Percentiles rank a stretch among this genome's conserved stretches.
These are phyloP conservation scores for Glyptemys insculpta DNA, from an alignment of 2,797 vertebrate genomes.

Conservation along the genomic window DNA sequence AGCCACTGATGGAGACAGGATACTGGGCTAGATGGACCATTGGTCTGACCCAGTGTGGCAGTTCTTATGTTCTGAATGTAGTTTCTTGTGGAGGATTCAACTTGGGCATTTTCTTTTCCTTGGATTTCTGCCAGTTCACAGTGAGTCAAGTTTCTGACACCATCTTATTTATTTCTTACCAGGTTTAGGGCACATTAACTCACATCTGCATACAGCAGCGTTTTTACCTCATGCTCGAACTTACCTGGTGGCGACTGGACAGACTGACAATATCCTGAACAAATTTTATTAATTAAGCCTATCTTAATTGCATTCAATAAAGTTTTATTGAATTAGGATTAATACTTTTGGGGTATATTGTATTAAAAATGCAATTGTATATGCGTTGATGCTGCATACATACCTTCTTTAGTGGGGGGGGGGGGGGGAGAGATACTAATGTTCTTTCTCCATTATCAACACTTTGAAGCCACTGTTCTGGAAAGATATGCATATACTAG, in stretches of 20 bases:
- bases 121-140: not conserved
- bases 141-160: not conserved
- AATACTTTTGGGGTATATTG: not conserved
- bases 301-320: not conserved
- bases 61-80: not conserved
- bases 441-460: not conserved
- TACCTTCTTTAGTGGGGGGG: not conserved
- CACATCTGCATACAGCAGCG: not conserved
- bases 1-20: not conserved
- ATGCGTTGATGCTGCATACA: not conserved
- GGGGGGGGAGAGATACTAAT: too few species aligned
- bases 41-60: not conserved
- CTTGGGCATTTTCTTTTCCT: not conserved
- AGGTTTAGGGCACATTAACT: not conserved
- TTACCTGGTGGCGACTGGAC: not conserved
- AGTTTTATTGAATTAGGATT: not conserved
- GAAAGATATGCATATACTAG: not conserved
- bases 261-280: not conserved
- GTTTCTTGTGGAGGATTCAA: not conserved
- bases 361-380: too few species aligned
- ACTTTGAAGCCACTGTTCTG: not conserved
- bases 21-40: not conserved
- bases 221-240: not conserved
- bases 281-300: too few species aligned
- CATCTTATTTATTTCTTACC: not conserved